Base-by-base conservation (phyloP, 1,140 invertebrate species). In the Leptinotarsa undecemlineata region DNA sequence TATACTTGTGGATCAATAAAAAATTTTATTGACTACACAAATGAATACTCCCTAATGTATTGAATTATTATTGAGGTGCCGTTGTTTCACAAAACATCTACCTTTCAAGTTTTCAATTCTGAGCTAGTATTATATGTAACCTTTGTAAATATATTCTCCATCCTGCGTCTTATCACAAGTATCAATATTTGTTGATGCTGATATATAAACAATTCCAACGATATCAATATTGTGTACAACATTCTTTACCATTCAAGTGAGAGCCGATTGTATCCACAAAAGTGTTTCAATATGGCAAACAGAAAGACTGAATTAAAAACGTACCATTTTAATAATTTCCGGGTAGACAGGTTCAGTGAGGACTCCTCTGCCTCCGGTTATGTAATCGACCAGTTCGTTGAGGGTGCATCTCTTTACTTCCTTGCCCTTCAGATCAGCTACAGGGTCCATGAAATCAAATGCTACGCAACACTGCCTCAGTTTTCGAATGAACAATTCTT, bases 391-490 rank as follows among this genome's bases (percentile, higher is more conserved):
- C 86, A 99, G 90, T 88, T 99, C 98, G 88, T 98, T 98, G 74
- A 99, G 91, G 77, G 97, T 95, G 80, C 93, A 93, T 83, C 98
- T 91, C 88, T 99, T 99, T 78, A 99, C 96, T 89, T 99, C 98
- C 87, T 99, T 99, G 82, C 95, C 97, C 88, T 99, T 99, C 78
- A 99, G 89, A 87, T 99, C 97, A 84, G 95, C 94, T 73, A 99
- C 93, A 64, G 98, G 96, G 89, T 99, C 98, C 91, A 98, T 95
- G 87, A 99, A 99, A 87, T 99, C 98, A 88, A 99, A 99, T 81
- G 97, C 93, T 82, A 99, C 95, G 87, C 96, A 98, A 87, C 98
- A 99, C 90, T 99, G 98, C 81, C 96, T 92, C 77, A 99, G 89
- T 87, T 99, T 99, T 81, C 96, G 92, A 81, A 99, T 97, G 86